These are phyloP conservation scores for Carposina sasakii DNA, from an alignment of 1,140 invertebrate genomes.

Conservation along the genomic window DNA sequence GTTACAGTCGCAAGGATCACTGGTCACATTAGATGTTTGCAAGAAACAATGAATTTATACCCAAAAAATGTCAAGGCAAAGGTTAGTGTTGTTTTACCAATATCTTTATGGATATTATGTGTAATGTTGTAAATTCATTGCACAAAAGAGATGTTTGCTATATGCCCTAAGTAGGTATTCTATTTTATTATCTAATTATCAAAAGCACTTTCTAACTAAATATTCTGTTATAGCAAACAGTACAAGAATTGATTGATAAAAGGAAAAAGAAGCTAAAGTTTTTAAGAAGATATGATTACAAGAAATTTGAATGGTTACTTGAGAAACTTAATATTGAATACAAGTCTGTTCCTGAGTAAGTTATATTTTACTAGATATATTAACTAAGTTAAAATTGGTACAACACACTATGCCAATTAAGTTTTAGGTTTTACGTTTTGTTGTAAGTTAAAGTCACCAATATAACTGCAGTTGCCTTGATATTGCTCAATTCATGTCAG, in stretches of 20 bases:
- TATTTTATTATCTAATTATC: too few relatives aligned
- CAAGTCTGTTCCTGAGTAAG: constrained; percentile 77
- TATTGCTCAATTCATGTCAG: too few relatives aligned
- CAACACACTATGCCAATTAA: too few relatives aligned
- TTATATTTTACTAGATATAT: constrained; percentile 12
- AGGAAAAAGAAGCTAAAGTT: constrained; percentile 81
- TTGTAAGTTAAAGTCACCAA: too few relatives aligned
- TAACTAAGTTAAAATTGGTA: too few relatives aligned
- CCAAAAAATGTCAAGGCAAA: constrained; percentile 73
- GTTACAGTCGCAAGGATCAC: constrained; percentile 74
- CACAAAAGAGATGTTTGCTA: too few relatives aligned
- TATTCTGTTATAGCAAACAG: constrained; percentile 43
- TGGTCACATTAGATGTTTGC: constrained; percentile 72
- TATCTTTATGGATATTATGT: background rate
- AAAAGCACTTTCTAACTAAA: background rate
- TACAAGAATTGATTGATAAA: constrained; percentile 84
- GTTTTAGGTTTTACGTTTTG: too few relatives aligned
- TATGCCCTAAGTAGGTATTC: too few relatives aligned
- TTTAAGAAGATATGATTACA: constrained; percentile 83
- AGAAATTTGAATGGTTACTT: constrained; percentile 89
- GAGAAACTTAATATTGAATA: constrained; percentile 86
- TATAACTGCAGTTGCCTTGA: too few relatives aligned
- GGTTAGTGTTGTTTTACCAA: constrained; percentile 29
- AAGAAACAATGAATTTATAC: constrained; percentile 66
- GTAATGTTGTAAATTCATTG: too few relatives aligned